These are phyloP conservation scores for Melinopterus prodromus DNA, from an alignment of 2,888 invertebrate genomes.

Conservation along the genomic window DNA sequence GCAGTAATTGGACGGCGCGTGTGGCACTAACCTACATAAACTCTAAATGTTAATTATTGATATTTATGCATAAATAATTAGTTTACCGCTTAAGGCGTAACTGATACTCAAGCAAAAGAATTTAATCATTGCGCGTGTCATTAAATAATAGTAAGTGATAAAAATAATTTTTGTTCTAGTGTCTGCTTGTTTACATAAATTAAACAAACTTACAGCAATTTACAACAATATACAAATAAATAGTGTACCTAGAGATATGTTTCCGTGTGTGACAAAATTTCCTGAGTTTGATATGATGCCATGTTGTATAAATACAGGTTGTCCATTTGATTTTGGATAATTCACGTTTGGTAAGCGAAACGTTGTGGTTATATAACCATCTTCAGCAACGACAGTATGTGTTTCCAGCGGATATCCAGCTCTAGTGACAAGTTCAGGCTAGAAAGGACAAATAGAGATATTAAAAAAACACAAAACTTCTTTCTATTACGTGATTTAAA, in stretches of 20 bases:
- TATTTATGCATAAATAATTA: constrained; percentile 12
- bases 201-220: constrained; percentile 13
- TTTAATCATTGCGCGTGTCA: neutral
- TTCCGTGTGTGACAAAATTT: constrained; percentile 52
- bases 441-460: constrained; percentile 39
- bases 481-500: neutral
- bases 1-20: neutral
- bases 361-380: constrained; percentile 61
- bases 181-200: neutral
- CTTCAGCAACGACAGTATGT: constrained; percentile 60
- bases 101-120: neutral
- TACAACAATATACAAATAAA: too few relatives aligned
- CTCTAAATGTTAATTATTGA: neutral
- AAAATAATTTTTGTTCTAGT: neutral
- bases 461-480: neutral
- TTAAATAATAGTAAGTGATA: neutral
- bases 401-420: constrained; percentile 61
- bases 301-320: constrained; percentile 56
- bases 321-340: constrained; percentile 45
- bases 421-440: constrained; percentile 60
- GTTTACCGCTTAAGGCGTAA: neutral
- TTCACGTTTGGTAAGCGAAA: constrained; percentile 57
- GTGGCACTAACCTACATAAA: neutral
- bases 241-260: constrained; percentile 53
- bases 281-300: constrained; percentile 53